Evolutionary conservation across 1,140 invertebrate species (phyloP).

Genomic region (Macrobrachium nipponense): DNA sequence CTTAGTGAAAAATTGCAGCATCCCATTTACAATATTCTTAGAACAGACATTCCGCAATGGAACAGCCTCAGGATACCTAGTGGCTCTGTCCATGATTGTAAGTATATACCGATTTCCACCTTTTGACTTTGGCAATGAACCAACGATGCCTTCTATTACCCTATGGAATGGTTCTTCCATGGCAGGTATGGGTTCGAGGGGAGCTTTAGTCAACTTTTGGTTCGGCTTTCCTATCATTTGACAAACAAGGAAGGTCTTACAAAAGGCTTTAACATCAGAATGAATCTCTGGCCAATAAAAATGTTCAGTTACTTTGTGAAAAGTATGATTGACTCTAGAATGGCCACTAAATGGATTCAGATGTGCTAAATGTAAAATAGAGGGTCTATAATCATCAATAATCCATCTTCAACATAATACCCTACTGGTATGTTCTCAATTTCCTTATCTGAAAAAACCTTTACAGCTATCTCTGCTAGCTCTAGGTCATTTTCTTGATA

Average conservation of each 20-base stretch:
- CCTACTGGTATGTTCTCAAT: too few species aligned
- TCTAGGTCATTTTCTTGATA: too few species aligned
- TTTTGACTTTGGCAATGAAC: neutral
- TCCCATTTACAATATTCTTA: too few species aligned
- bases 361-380: too few species aligned
- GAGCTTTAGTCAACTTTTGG: neutral
- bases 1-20: too few species aligned
- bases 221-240: conserved; percentile 29
- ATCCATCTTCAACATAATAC: too few species aligned
- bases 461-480: too few species aligned
- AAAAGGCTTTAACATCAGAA: neutral
- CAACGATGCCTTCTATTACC: conserved; percentile 6
- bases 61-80: conserved; percentile 22
- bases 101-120: neutral
- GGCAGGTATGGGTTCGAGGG: conserved; percentile 6
- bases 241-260: conserved; percentile 15
- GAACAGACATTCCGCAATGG: neutral
- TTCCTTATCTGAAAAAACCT: too few species aligned
- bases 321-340: neutral
- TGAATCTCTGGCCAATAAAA: neutral
- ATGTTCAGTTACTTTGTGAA: neutral
- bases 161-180: conserved; percentile 13
- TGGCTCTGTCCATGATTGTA: neutral
- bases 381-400: too few species aligned
- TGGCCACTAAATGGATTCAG: neutral